Evolutionary conservation across 2,113 vertebrate species (phyloP).

Genomic region (Narcine bancroftii): DNA sequence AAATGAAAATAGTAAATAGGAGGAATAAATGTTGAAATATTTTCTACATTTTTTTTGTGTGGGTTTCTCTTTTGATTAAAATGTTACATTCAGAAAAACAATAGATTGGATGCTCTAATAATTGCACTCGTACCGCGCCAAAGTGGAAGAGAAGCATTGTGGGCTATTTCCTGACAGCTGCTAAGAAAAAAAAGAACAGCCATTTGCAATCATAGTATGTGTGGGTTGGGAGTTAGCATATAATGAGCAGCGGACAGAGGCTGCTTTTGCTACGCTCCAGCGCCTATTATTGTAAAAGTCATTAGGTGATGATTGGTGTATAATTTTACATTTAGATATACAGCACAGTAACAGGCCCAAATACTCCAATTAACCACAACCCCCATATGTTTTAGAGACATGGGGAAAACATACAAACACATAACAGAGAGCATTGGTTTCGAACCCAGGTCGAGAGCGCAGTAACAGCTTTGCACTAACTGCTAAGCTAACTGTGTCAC

Average conservation of each 20-base stretch:
- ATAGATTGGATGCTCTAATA: not conserved
- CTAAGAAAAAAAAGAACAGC: not conserved
- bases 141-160: not conserved
- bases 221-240: not conserved
- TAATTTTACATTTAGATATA: too few species aligned
- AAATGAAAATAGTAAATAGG: not conserved
- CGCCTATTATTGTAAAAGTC: not conserved
- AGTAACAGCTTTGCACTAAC: too few species aligned
- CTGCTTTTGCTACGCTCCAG: not conserved
- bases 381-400: too few species aligned
- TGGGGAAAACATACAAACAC: too few species aligned
- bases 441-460: too few species aligned
- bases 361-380: too few species aligned
- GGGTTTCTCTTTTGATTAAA: slow-evolving; percentile 10
- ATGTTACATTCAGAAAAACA: not conserved
- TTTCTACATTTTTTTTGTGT: not conserved
- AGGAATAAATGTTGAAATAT: not conserved
- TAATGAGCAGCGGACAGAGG: not conserved
- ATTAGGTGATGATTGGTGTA: too few species aligned
- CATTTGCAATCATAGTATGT: not conserved
- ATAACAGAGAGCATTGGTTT: too few species aligned
- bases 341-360: too few species aligned
- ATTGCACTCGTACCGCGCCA: not conserved
- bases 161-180: not conserved
- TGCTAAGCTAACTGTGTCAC: too few species aligned